Conservation (phyloP, 2,888 invertebrate species). For the Drosophila pegasa region DNA sequence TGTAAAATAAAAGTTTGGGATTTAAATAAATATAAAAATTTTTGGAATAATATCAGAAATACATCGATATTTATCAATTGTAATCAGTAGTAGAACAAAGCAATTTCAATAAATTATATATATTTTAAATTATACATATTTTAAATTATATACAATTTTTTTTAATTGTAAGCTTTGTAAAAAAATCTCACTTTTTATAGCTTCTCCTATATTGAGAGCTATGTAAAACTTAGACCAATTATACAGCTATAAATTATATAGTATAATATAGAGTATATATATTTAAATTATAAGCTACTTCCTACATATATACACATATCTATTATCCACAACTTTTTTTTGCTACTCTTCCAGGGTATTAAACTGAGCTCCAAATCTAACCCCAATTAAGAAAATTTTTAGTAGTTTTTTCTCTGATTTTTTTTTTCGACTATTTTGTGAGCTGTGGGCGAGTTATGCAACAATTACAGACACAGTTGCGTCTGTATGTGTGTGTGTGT, state of each 20-base stretch:
- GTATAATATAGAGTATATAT: neutral
- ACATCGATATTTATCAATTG: conserved; percentile 4
- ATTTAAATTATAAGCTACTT: neutral
- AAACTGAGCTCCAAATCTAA: conserved; percentile 50
- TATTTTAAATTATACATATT: too few relatives aligned
- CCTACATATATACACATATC: neutral
- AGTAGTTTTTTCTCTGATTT: conserved; percentile 9
- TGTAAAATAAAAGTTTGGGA: too few relatives aligned
- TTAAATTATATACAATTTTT: neutral
- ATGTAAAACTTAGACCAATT: neutral
- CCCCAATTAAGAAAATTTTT: conserved; percentile 46
- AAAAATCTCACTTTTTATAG: too few relatives aligned
- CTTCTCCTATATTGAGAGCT: too few relatives aligned
- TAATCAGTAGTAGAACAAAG: neutral
- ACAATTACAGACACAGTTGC: conserved; percentile 25
- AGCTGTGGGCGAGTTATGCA: conserved; percentile 51
- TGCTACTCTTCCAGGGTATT: neutral
- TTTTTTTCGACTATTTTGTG: conserved; percentile 3
- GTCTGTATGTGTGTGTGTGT: neutral
- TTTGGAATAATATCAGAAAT: too few relatives aligned
- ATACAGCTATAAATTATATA: neutral
- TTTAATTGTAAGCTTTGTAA: neutral
- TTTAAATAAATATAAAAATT: too few relatives aligned
- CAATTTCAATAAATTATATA: neutral
- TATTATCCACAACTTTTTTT: neutral